These are phyloP conservation scores for Mactra quadrangularis DNA, from an alignment of 1,140 invertebrate species.

Conservation along the genomic window DNA sequence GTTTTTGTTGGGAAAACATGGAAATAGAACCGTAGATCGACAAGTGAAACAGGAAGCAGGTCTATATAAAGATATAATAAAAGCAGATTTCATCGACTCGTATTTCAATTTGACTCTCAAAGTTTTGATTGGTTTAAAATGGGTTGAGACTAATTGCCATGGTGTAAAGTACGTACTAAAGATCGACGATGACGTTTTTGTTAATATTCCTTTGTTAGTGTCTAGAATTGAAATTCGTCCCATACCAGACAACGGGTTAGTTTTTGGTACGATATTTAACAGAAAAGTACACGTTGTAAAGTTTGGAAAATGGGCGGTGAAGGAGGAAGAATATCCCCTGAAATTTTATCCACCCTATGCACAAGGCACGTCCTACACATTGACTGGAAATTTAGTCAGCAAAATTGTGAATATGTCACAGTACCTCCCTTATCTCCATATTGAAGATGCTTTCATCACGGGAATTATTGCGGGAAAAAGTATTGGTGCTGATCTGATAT, in stretches of 20 bases:
- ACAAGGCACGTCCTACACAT: constrained; percentile 16
- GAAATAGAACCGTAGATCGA: neutral
- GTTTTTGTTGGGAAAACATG: constrained; percentile 17
- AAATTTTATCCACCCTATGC: constrained; percentile 11
- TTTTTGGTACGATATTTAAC: neutral
- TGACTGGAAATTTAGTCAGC: constrained; percentile 6
- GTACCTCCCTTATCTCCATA: constrained; percentile 24
- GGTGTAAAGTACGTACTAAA: constrained; percentile 31
- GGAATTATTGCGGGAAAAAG: constrained; percentile 24
- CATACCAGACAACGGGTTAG: neutral
- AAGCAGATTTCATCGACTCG: constrained; percentile 54
- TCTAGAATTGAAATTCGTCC: constrained; percentile 65
- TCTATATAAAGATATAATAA: constrained; percentile 40
- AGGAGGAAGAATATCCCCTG: neutral
- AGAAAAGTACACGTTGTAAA: neutral
- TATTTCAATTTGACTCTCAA: constrained; percentile 58
- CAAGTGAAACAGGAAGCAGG: constrained; percentile 33
- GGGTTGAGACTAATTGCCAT: constrained; percentile 40
- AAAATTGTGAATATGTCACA: neutral
- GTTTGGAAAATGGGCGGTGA: constrained; percentile 31
- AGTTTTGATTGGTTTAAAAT: constrained; percentile 46
- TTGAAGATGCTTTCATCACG: constrained; percentile 35
- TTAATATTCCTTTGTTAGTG: constrained; percentile 2
- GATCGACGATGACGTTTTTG: constrained; percentile 52
- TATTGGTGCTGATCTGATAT: neutral